Evolutionary conservation across 2,113 vertebrate species (phyloP), one percentile per base, ranked within the genome.

Genomic region (Variabilichromis moorii): DNA sequence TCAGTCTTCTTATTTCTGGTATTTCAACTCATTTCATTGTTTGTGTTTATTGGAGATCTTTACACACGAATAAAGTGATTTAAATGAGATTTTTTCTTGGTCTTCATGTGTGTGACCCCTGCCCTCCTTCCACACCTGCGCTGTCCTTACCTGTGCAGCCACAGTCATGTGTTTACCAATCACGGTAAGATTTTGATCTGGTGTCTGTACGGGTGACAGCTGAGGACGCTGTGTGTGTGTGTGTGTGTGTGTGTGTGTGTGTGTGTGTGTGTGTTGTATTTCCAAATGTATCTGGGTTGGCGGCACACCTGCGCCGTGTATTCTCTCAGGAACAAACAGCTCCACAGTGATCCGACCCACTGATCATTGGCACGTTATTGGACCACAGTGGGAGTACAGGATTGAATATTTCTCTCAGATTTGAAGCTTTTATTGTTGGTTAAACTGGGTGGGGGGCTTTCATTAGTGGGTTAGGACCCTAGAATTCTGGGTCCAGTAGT

Each of bases 61-160:
- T 91, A 90, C 17, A 76, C 82, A 85, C 51, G 4, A 96, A 95
- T 96, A 96, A 96, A 96, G 53, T 91, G 83, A 90, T 91, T 92
- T 94, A 89, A 94, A 90, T 88, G 4, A 73, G 68, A 3, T 16
- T 4, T 55, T 83, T 12, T 51, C 73, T 14, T 47, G 4, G 24
- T 28, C 40, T 73, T 47, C 6, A 7, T 26, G 68, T 7, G 35
- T 26, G 21, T 45, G 71, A 17, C 3, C 7, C 61, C 61, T n/a
- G 16, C 28, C 28, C 5, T 10, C 26, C 57, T 9, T 6, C 26
- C 59, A 63, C 5, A 63, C 28, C 5, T 63, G 10, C 61, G 0
- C 33, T 68, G 33, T 11, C 19, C 61, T 0, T 4, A 40, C 63
- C 11, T 61, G 26, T 59, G 57, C 13, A 16, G 57, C 8, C 13